A percentile compares a stretch with the other conserved stretches of the same genome.
Conservation (phyloP, 2,888 invertebrate species). For the Clivina fossor region DNA sequence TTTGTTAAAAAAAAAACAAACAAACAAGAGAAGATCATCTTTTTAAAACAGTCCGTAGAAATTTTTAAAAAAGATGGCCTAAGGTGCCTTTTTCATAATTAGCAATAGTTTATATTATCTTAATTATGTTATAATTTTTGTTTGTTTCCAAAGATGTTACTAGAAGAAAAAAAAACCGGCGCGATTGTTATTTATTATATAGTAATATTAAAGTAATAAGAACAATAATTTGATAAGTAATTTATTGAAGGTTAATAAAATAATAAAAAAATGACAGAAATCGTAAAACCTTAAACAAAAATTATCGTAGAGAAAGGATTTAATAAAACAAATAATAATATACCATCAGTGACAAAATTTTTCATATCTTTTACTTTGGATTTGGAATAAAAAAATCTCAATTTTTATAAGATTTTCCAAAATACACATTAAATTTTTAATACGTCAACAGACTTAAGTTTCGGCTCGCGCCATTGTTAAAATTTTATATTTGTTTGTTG, state of each 20-base stretch:
- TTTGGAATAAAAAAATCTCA: no score
- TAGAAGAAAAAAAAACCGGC: conserved; percentile 17
- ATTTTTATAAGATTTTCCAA: no score
- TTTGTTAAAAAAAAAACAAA: no score
- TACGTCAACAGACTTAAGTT: no score
- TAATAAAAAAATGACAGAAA: background rate
- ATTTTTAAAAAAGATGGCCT: conserved; percentile 25
- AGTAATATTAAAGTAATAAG: conserved; percentile 15
- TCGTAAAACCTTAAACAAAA: background rate
- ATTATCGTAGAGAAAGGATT: no score
- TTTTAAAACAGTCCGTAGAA: conserved; percentile 26
- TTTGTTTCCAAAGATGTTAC: conserved; percentile 30
- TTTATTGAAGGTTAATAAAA: conserved; percentile 11
- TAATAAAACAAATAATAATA: no score
- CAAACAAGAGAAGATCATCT: no score
- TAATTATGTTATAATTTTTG: conserved; percentile 17
- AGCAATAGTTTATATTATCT: conserved; percentile 28
- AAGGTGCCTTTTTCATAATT: conserved; percentile 31
- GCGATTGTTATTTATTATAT: conserved; percentile 29
- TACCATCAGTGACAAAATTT: no score
- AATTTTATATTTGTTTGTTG: no score
- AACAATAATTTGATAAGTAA: conserved; percentile 29
- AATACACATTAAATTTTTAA: no score
- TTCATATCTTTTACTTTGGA: no score
- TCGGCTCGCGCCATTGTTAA: no score